phyloP scores from a whole-genome alignment of 2,888 invertebrate species.

The Hirudinaria manillensis region DNA sequence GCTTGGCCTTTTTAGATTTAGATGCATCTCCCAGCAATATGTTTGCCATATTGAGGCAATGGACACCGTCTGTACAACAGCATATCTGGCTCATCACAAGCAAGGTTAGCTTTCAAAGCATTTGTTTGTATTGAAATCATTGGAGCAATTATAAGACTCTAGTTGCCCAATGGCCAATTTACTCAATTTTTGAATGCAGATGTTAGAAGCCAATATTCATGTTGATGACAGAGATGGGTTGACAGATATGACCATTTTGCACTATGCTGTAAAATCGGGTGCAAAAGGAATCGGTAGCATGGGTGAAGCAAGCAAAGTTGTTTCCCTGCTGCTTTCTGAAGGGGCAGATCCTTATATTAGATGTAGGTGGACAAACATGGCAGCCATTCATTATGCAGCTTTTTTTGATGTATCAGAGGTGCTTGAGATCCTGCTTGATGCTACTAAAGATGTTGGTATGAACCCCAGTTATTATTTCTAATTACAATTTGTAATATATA shows the following conservation, averaged over 20 bases:
- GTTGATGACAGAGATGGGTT: slow-evolving; percentile 57
- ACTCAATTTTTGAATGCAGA: slow-evolving; percentile 47
- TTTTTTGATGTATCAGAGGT: slow-evolving; percentile 57
- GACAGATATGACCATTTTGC: slow-evolving; percentile 58
- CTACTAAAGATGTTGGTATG: slow-evolving; percentile 36
- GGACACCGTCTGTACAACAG: slow-evolving; percentile 58
- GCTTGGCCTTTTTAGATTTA: slow-evolving; percentile 50
- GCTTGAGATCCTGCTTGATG: slow-evolving; percentile 50
- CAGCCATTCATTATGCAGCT: slow-evolving; percentile 57
- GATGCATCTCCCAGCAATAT: slow-evolving; percentile 54
- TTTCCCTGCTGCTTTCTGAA: slow-evolving; percentile 43
- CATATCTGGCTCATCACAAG: slow-evolving; percentile 54
- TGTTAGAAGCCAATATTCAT: slow-evolving; percentile 54
- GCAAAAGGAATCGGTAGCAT: slow-evolving; percentile 55
- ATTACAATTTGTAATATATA: neutral
- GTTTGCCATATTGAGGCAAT: slow-evolving; percentile 57
- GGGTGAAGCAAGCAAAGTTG: slow-evolving; percentile 47
- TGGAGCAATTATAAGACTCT: neutral
- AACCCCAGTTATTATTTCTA: slow-evolving; percentile 6
- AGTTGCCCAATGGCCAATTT: neutral
- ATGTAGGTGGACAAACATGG: slow-evolving; percentile 58
- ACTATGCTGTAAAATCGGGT: slow-evolving; percentile 58
- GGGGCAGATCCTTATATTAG: slow-evolving; percentile 56
- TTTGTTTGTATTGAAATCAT: neutral
- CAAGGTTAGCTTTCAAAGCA: slow-evolving; percentile 48